Conservation (phyloP, 2,888 invertebrate species). For the Drosophila falleni region DNA sequence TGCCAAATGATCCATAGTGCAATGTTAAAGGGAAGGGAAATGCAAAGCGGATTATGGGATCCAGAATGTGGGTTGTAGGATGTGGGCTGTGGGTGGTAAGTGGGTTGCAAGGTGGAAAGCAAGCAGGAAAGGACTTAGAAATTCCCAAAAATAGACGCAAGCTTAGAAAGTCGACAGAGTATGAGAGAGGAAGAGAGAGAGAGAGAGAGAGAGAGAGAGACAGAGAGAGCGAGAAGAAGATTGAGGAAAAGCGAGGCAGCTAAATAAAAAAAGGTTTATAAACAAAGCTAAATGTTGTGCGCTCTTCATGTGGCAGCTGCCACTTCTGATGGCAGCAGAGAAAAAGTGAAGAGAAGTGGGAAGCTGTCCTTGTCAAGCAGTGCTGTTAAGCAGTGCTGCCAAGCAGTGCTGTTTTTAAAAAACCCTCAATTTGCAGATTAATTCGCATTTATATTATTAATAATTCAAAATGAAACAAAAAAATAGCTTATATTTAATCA, state of each 20-base stretch:
- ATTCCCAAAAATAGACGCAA: constrained; percentile 40
- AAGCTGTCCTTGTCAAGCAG: constrained; percentile 17
- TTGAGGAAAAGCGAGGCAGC: background rate
- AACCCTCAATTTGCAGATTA: no score
- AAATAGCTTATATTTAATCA: no score
- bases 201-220: background rate
- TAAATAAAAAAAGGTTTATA: constrained; percentile 18
- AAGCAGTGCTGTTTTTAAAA: no score
- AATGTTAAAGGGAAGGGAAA: background rate
- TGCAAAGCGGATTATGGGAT: constrained; percentile 37
- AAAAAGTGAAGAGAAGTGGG: background rate
- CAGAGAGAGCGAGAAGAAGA: background rate
- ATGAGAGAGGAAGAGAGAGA: background rate
- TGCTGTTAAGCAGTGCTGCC: background rate
- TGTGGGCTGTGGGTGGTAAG: background rate
- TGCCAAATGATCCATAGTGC: no score
- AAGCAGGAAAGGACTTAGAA: constrained; percentile 6
- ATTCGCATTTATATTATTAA: no score
- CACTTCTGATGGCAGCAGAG: constrained; percentile 1
- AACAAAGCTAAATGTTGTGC: constrained; percentile 14
- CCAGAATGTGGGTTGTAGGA: background rate
- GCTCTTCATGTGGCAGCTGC: constrained; percentile 17
- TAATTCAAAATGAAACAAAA: no score
- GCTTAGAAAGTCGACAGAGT: constrained; percentile 1
- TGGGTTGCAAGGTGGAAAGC: background rate